phyloP scores from a whole-genome alignment of 1,140 invertebrate genomes.

The Euschistus heros region DNA sequence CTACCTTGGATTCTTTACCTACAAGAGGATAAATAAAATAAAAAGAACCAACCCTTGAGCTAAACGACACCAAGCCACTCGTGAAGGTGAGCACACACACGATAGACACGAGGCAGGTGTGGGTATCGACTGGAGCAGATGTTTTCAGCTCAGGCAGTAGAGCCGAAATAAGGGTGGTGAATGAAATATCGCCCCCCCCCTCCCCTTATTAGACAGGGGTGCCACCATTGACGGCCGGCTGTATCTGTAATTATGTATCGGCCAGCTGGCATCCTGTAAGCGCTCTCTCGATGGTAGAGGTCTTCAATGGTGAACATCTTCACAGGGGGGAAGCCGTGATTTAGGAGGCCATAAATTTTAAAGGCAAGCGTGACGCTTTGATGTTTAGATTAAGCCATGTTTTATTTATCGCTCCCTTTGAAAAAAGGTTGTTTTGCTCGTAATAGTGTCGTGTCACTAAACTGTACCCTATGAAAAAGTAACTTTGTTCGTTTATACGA shows the following conservation, averaged over 20 bases:
- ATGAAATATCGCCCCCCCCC: background rate
- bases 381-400: too few species aligned
- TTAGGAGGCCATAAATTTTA: too few species aligned
- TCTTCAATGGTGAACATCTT: too few species aligned
- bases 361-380: too few species aligned
- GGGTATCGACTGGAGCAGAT: background rate
- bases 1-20: background rate
- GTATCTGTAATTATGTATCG: slow-evolving; percentile 8
- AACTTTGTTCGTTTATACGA: too few species aligned
- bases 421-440: too few species aligned
- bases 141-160: background rate
- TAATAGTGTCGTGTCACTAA: too few species aligned
- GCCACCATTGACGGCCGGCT: background rate
- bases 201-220: background rate
- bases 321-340: too few species aligned
- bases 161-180: background rate
- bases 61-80: background rate
- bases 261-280: background rate
- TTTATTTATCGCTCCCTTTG: too few species aligned
- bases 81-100: background rate
- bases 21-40: background rate
- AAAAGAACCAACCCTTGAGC: background rate
- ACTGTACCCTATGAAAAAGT: too few species aligned
- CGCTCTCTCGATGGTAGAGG: too few species aligned
- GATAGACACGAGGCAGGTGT: background rate